Evolutionary conservation across 2,797 vertebrate genomes (phyloP).

Genomic region (Acipenser ruthenus): DNA sequence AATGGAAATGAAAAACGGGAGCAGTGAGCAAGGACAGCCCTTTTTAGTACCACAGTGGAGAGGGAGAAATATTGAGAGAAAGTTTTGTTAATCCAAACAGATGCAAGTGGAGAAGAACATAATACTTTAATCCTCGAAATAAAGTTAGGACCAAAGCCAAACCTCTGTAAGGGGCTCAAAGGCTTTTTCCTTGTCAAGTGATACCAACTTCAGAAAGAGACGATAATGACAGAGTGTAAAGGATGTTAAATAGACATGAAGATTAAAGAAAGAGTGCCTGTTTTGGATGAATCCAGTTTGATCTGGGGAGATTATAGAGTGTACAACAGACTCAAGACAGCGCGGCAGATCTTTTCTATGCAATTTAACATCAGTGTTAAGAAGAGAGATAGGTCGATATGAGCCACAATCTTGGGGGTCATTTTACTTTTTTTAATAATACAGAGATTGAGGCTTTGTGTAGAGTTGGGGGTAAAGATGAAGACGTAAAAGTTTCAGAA

Average conservation of each 20-base stretch:
- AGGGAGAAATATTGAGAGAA: slow-evolving; percentile 7
- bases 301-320: neutral
- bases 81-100: slow-evolving; percentile 15
- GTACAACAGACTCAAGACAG: neutral
- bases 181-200: no score
- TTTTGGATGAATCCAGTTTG: slow-evolving; percentile 22
- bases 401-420: neutral
- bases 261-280: no score
- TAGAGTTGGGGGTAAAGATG: no score
- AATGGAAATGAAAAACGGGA: neutral
- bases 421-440: slow-evolving; percentile 10
- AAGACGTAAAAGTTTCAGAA: no score
- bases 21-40: slow-evolving; percentile 7
- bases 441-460: slow-evolving; percentile 3
- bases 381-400: slow-evolving; percentile 9
- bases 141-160: slow-evolving; percentile 6
- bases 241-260: no score
- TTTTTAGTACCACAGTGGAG: slow-evolving; percentile 5
- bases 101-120: slow-evolving; percentile 6
- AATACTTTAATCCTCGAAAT: slow-evolving; percentile 15
- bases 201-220: no score
- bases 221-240: no score
- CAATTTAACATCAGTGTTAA: slow-evolving; percentile 16
- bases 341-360: slow-evolving; percentile 11
- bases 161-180: neutral